Conservation (phyloP, 2,797 vertebrate species). For the Neosilurus mollespiculum region DNA sequence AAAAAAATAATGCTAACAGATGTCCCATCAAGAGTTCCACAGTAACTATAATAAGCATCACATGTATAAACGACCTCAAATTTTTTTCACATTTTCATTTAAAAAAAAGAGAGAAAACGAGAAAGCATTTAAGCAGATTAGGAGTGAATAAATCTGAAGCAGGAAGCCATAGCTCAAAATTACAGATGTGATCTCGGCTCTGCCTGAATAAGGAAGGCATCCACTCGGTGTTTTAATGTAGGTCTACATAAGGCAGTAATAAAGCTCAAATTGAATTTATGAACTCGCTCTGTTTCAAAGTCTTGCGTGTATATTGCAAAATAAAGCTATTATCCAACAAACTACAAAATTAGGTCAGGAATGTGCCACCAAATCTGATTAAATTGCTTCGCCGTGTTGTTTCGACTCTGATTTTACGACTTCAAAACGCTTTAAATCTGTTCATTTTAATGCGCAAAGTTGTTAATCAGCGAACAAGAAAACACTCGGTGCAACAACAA, state of each 20-base stretch:
- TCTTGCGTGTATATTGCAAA: slow-evolving; percentile 66
- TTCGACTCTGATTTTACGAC: slow-evolving; percentile 73
- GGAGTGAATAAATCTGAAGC: slow-evolving; percentile 28
- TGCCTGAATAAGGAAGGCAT: slow-evolving; percentile 37
- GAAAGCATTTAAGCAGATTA: slow-evolving; percentile 20
- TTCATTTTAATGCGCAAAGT: slow-evolving; percentile 73
- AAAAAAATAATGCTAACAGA: not conserved
- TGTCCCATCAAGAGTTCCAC: not conserved
- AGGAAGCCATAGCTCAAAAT: slow-evolving; percentile 42
- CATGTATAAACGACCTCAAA: not conserved
- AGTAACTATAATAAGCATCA: slow-evolving; percentile 4
- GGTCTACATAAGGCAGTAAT: slow-evolving; percentile 61
- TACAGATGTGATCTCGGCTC: slow-evolving; percentile 33
- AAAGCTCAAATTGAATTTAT: slow-evolving; percentile 80
- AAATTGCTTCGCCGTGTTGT: slow-evolving; percentile 71
- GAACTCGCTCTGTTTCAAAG: slow-evolving; percentile 68
- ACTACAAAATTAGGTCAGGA: slow-evolving; percentile 75
- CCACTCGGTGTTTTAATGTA: slow-evolving; percentile 38
- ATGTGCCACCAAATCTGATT: slow-evolving; percentile 75
- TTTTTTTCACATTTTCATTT: not conserved
- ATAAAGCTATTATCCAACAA: slow-evolving; percentile 76
- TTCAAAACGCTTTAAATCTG: slow-evolving; percentile 70
- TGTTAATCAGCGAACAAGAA: slow-evolving; percentile 74
- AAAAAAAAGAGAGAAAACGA: slow-evolving; percentile 2
- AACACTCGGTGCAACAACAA: slow-evolving; percentile 64